These are phyloP conservation scores for Heliconius hortense DNA, from an alignment of 2,888 invertebrate genomes.

Conservation along the genomic window DNA sequence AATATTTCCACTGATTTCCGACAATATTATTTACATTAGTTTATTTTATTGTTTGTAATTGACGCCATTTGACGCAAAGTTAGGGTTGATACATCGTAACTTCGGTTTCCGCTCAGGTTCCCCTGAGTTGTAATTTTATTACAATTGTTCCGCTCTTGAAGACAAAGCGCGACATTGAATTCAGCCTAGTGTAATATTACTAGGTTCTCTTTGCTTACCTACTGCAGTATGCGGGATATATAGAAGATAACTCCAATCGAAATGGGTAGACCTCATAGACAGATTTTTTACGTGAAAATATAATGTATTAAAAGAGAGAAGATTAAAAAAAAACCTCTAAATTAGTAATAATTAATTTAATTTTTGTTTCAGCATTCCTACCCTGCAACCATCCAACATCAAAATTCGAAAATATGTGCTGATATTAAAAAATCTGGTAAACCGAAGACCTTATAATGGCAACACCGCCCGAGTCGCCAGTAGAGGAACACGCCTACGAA, in stretches of 20 bases:
- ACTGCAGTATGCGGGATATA: background rate
- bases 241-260: background rate
- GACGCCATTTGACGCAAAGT: background rate
- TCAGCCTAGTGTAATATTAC: background rate
- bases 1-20: constrained; percentile 25
- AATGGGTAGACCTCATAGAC: background rate
- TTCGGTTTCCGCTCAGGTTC: background rate
- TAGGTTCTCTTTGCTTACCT: background rate
- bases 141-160: background rate
- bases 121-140: background rate
- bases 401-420: constrained; percentile 21
- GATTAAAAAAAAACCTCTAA: background rate
- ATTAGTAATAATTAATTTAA: background rate
- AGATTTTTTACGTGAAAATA: background rate
- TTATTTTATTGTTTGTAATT: background rate
- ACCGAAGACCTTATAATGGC: constrained; percentile 81
- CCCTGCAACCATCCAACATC: constrained; percentile 53
- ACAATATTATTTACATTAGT: background rate
- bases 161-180: background rate
- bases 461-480: constrained; percentile 92
- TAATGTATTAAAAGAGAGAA: background rate
- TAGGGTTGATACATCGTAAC: background rate
- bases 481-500: constrained; percentile 93
- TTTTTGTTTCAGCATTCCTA: constrained; percentile 61
- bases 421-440: constrained; percentile 33